These are phyloP conservation scores for Aleiodes sp. DNA, from an alignment of 1,140 invertebrate genomes.

Conservation along the genomic window DNA sequence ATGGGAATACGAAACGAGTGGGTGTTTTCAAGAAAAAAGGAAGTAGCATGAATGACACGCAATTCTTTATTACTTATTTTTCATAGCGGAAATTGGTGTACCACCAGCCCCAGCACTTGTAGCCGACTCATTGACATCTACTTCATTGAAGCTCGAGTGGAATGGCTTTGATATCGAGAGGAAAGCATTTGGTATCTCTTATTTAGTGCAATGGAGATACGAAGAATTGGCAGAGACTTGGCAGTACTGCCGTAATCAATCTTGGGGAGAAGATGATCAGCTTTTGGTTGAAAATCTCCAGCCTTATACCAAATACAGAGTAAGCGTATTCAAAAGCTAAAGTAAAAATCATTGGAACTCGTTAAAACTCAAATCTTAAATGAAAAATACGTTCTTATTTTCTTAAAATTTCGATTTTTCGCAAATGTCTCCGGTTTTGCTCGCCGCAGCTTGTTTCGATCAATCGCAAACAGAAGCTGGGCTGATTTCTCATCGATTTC, in stretches of 20 bases:
- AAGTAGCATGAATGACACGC: neutral
- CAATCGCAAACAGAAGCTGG: no score
- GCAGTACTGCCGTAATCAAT: slow-evolving; percentile 78
- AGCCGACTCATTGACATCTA: slow-evolving; percentile 77
- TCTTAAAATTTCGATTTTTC: no score
- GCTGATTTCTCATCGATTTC: no score
- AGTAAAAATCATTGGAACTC: neutral
- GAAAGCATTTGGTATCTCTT: slow-evolving; percentile 65
- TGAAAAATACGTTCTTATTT: no score
- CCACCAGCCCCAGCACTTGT: slow-evolving; percentile 80
- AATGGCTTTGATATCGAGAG: slow-evolving; percentile 65
- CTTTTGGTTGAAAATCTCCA: slow-evolving; percentile 79
- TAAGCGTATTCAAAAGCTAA: slow-evolving; percentile 67
- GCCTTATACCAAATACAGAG: slow-evolving; percentile 89
- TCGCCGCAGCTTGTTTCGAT: no score
- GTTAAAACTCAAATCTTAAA: no score
- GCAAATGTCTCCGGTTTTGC: no score
- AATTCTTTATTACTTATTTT: slow-evolving; percentile 14
- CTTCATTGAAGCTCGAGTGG: slow-evolving; percentile 84
- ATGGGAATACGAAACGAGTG: no score
- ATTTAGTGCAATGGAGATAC: slow-evolving; percentile 80
- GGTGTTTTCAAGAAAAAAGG: slow-evolving; percentile 6
- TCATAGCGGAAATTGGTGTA: slow-evolving; percentile 73
- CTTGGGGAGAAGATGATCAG: slow-evolving; percentile 72
- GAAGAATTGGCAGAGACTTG: slow-evolving; percentile 74